Base-by-base conservation (phyloP, 1,140 invertebrate genomes). In the Platyscapa corneri region DNA sequence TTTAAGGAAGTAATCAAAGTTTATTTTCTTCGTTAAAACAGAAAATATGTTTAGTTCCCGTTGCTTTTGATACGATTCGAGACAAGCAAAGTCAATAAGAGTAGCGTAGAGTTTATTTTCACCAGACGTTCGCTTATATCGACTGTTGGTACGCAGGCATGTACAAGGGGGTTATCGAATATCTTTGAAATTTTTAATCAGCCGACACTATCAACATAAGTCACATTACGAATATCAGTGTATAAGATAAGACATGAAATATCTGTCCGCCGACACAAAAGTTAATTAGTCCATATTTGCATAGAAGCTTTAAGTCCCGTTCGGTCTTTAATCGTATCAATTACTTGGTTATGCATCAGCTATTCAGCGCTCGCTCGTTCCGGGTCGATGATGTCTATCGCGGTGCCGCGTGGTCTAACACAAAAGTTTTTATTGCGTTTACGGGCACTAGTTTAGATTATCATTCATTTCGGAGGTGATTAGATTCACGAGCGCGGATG, bases 391-490 rank as follows among this genome's bases (percentile, higher is more conserved):
- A 72, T 14, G 18, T 72, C 12, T 39, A 39, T 72, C 34, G n/a
- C 37, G 8, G 0, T 46, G 23, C 56, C n/a, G 12, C 39, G 30
- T 84, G 42, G 65, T 20, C 34, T 37, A 20, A 64, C 49, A 78
- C 42, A 37, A 34, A 85, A 85, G 70, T 85, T 85, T 85, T 85
- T 82, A 81, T 85, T 84, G 64, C 64, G 64, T 78, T 84, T 78
- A 39, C 60, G 65, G n/a, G 20, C 34, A 74, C n/a, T 72, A 53
- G 78, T 70, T 85, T 82, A 60, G n/a, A 82, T 85, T 85, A 81
- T 82, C 72, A 81, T 82, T 80, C 39, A 39, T 82, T 64, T 60
- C 67, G 77, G 16, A 37, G 30, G 42, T 34, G 77, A 85, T 81
- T 81, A 81, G 34, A 72, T 74, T 60, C 37, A 32, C 16, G 30